Evolutionary conservation across 2,113 vertebrate species (phyloP), one percentile per base, ranked within the genome.

Genomic region (Jaculus jaculus): DNA sequence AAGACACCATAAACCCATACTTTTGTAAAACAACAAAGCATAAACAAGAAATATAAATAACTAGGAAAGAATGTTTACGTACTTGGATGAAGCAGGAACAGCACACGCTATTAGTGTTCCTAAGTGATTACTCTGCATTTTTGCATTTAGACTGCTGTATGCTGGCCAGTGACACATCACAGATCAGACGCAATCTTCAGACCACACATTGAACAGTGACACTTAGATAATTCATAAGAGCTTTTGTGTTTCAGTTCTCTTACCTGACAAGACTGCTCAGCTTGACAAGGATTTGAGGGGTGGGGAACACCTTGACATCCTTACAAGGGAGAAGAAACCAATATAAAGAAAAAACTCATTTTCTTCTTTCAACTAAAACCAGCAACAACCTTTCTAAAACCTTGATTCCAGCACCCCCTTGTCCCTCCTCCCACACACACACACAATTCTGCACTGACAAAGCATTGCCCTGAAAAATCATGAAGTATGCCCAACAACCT

Each of bases 401-500:
- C 28, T 91, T 37, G 54, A 89, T 60, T 32, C 34, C 39, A 85
- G 42, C 13, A 72, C 2, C 20, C 30, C 37, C 72, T 34, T 88
- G 28, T 65, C 28, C 61, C 32, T n/a, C 68, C 4, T n/a, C n/a
- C n/a, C n/a, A n/a, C n/a, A n/a, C n/a, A n/a, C n/a, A n/a, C n/a
- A n/a, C 9, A 6, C 66, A 83, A 77, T 21, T 84, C 61, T 16
- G 34, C 9, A 80, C 6, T 28, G 13, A 77, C 20, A 91, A 79
- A 86, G 26, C 71, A 23, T 24, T 75, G 17, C 32, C 30, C 1
- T 13, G 60, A 73, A 89, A 91, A 87, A 15, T 23, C 84, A 95
- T n/a, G 75, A 89, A 72, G 30, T 66, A 58, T 94, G 82, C 42
- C 75, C 80, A 91, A 89, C 42, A 87, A 92, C 73, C 77, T 89